phyloP scores from a whole-genome alignment of 2,797 vertebrate genomes.

The Schizopygopsis malacanthus region DNA sequence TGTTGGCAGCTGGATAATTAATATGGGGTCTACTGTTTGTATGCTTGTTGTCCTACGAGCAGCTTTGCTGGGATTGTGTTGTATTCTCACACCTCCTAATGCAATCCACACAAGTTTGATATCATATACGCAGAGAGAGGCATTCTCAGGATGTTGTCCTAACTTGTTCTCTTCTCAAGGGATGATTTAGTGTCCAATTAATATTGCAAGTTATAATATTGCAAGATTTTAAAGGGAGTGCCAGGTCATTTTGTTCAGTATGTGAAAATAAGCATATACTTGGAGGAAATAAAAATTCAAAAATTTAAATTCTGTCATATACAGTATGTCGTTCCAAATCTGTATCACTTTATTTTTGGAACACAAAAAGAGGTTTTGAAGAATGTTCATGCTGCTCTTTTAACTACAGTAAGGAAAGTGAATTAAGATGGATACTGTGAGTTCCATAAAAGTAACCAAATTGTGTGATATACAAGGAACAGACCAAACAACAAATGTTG shows the following conservation, averaged over 20 bases:
- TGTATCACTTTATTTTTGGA: not conserved
- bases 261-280: not conserved
- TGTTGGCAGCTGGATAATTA: constrained; percentile 34
- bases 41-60: not conserved
- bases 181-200: not conserved
- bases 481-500: not conserved
- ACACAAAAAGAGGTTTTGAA: not conserved
- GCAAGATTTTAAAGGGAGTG: not conserved
- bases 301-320: not conserved
- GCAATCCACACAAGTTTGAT: not conserved
- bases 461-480: not conserved
- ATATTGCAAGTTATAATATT: not conserved
- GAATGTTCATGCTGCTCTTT: constrained; percentile 6
- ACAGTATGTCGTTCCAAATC: not conserved
- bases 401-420: not conserved
- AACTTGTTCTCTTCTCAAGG: constrained; percentile 22
- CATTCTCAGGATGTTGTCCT: constrained; percentile 2
- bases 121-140: not conserved
- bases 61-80: not conserved
- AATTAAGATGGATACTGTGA: not conserved
- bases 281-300: not conserved
- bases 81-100: constrained; percentile 15
- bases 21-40: not conserved
- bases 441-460: not conserved
- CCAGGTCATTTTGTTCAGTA: not conserved